phyloP scores from a whole-genome alignment of 2,113 vertebrate genomes.

The Notechis scutatus region DNA sequence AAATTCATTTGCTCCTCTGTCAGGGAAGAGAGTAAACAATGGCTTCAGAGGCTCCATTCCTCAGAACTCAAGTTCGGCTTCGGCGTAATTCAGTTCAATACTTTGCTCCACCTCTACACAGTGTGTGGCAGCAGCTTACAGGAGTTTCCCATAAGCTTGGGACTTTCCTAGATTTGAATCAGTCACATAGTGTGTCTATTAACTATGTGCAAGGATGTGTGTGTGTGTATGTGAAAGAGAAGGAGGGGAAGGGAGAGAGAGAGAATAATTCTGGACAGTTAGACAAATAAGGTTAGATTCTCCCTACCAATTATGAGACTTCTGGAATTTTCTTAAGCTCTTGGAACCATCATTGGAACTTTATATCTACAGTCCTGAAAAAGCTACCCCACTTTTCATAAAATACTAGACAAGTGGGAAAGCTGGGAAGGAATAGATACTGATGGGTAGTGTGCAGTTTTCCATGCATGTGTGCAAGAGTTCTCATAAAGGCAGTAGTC shows the following conservation, averaged over 20 bases:
- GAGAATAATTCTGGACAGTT: not conserved
- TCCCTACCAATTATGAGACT: not conserved
- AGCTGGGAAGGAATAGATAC: not conserved
- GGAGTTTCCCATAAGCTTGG: not conserved
- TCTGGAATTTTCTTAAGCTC: not conserved
- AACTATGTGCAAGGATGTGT: not conserved
- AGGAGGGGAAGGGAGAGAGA: not conserved
- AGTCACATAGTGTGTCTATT: not conserved
- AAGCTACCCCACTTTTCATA: not conserved
- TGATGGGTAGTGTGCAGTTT: slow-evolving; percentile 3
- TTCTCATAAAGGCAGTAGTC: not conserved
- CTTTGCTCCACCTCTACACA: not conserved
- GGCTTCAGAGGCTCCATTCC: not conserved
- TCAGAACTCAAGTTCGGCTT: slow-evolving; percentile 1
- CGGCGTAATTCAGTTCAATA: not conserved
- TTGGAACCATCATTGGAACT: not conserved
- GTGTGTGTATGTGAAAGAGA: too few relatives aligned
- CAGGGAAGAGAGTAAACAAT: not conserved
- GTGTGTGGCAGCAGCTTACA: not conserved
- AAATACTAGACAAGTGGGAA: not conserved
- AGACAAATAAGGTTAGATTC: not conserved
- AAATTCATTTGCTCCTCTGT: not conserved
- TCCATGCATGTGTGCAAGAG: not conserved
- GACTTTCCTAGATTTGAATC: not conserved
- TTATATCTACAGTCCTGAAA: not conserved